Percentiles rank a stretch among this genome's conserved stretches.
Evolutionary conservation across 92 coral and sea anemone species (phyloP).

Genomic region (Porites evermanni): DNA sequence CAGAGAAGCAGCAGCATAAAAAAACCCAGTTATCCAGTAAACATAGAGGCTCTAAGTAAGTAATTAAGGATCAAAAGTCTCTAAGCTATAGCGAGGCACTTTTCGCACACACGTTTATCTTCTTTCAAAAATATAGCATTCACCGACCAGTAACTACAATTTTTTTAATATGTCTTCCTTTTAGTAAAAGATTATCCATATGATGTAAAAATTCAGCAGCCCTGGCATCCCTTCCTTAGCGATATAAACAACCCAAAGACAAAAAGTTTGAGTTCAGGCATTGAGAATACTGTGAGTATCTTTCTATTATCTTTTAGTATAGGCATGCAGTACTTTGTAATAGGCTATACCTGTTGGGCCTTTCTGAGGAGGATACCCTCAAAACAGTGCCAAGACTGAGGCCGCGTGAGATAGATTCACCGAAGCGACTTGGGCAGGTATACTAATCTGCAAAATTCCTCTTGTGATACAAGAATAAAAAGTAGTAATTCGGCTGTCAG

Average conservation of each 20-base stretch:
- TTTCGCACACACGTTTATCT: neutral
- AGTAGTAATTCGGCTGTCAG: too few relatives aligned
- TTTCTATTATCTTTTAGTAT: neutral
- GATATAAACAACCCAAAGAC: slow-evolving; percentile 67
- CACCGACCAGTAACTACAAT: neutral
- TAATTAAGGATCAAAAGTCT: neutral
- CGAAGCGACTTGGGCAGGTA: too few relatives aligned
- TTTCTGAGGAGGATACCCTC: too few relatives aligned
- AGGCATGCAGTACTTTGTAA: neutral
- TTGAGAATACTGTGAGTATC: slow-evolving; percentile 70
- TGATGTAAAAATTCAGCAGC: slow-evolving; percentile 84
- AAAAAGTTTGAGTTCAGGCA: slow-evolving; percentile 61
- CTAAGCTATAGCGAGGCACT: too few relatives aligned
- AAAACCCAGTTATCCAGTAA: slow-evolving; percentile 17
- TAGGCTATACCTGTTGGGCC: neutral
- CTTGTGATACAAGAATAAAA: too few relatives aligned
- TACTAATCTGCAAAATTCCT: too few relatives aligned
- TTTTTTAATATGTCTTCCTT: neutral
- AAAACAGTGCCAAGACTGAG: too few relatives aligned
- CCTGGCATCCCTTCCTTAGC: slow-evolving; percentile 93
- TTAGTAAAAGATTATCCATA: slow-evolving; percentile 74
- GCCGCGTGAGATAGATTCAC: too few relatives aligned
- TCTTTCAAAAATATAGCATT: neutral
- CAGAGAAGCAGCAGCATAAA: neutral
- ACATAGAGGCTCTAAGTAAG: slow-evolving; percentile 36